Percentiles rank a stretch among this genome's conserved stretches.
These are phyloP conservation scores for Monarcha castaneiventris DNA, from an alignment of 2,113 vertebrate genomes.

Conservation along the genomic window DNA sequence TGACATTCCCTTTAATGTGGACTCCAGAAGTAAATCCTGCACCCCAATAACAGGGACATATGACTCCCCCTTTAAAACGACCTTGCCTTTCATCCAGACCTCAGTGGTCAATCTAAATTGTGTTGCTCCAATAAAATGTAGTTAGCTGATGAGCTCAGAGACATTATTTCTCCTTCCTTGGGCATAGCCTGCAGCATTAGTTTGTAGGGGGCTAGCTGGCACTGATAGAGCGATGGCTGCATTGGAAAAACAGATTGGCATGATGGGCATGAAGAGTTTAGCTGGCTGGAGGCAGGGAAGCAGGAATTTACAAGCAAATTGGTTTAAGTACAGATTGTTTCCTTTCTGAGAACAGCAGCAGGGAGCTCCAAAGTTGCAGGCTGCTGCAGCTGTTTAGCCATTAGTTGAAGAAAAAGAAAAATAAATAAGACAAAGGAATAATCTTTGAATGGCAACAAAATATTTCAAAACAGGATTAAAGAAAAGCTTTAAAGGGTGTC, in stretches of 20 bases:
- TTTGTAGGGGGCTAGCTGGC: not conserved
- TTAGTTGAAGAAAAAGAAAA: not conserved
- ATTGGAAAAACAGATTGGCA: conserved; percentile 27
- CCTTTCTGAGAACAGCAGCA: not conserved
- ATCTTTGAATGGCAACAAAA: not conserved
- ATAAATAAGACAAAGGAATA: not conserved
- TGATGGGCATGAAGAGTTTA: conserved; percentile 41
- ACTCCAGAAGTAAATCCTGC: not conserved
- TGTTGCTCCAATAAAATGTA: not conserved
- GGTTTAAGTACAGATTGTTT: conserved; percentile 48
- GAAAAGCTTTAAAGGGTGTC: not conserved
- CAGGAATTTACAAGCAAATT: conserved; percentile 43
- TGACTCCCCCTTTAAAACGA: not conserved
- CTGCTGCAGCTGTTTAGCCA: conserved; percentile 11
- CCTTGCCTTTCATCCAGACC: not conserved
- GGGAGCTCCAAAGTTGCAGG: not conserved
- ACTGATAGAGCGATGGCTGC: not conserved
- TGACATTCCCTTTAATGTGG: not conserved
- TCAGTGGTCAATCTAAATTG: conserved; percentile 19
- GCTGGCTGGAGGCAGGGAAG: conserved; percentile 13
- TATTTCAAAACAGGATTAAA: not conserved
- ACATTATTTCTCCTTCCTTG: not conserved
- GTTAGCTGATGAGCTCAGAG: conserved; percentile 2
- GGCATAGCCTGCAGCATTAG: not conserved
- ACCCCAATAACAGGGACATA: not conserved